Base-by-base conservation (phyloP, 2,888 invertebrate species). In the Salpingus planirostris region DNA sequence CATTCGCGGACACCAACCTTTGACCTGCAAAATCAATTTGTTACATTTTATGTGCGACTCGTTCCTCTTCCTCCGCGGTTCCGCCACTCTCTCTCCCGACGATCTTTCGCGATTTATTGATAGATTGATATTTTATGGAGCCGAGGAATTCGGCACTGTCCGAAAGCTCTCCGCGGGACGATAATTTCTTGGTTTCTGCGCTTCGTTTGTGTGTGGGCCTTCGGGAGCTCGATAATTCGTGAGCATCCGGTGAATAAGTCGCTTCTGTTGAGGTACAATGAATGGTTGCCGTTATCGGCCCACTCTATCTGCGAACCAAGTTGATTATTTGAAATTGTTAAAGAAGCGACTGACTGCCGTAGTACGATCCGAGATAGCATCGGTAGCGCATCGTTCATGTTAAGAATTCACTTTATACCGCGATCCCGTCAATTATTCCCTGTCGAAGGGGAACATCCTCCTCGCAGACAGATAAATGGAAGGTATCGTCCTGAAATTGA, bases 351-450 rank as follows among this genome's bases (percentile, higher is more conserved):
- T 36, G 43, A 35, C 36, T 39, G 33, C 8, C 5, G 18, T 33
- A 40, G 42, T 40, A 36, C 38, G 43, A 49, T 43, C 41, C 34
- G 15, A 49, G 53, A 55, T 52, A 46, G 38, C 43, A 51, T 49
- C 49, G 45, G 40, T 36, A 42, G 37, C 38, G 47, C 47, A 55
- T 56, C 53, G 51, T 52, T 56, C 54, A 57, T 54, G 55, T 54
- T 55, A 53, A 50, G 54, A 50, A 57, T 57, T 54, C 56, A 57
- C 54, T 58, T 58, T 55, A 50, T 52, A 54, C 54, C 49, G 41
- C 50, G 54, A 56, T 55, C 56, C 57, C 50, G 58, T 58, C 59
- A 59, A 60, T 60, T 60, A 60, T 57, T 58, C 52, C 50, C 46
- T 49, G 58, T 58, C 58, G 54, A 53, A 42, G 30, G 32, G 25